Evolutionary conservation across 2,113 vertebrate species (phyloP).

Genomic region (Platysternon megacephalum): DNA sequence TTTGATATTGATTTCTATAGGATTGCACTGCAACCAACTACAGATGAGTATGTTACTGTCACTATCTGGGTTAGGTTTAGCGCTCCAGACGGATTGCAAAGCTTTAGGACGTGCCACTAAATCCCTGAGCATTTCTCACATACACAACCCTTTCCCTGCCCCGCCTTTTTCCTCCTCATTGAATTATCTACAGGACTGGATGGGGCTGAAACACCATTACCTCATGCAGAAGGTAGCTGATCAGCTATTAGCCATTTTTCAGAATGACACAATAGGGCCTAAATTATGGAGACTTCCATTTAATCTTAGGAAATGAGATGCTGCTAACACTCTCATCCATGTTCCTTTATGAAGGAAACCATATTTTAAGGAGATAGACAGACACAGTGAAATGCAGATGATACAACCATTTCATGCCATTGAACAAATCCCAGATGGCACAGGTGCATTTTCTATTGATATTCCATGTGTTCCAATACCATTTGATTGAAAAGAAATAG

Average conservation of each 20-base stretch:
- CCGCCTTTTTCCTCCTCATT: no score
- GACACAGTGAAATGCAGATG: neutral
- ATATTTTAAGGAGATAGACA: accelerated
- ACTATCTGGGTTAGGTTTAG: no score
- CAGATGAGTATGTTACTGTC: neutral
- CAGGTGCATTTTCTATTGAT: neutral
- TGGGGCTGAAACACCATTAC: accelerated
- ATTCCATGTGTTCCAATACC: neutral
- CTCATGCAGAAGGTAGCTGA: neutral
- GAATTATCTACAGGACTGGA: neutral
- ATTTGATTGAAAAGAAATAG: neutral
- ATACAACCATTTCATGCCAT: neutral
- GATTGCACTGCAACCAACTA: neutral
- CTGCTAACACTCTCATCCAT: accelerated
- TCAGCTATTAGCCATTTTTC: neutral
- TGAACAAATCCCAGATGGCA: neutral
- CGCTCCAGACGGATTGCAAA: neutral
- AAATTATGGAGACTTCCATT: neutral
- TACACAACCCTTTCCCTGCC: neutral
- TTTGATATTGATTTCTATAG: neutral
- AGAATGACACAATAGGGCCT: accelerated
- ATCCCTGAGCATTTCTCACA: neutral
- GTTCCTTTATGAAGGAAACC: neutral
- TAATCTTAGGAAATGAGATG: neutral
- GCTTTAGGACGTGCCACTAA: neutral